Percentiles rank a stretch among this genome's conserved stretches.
Evolutionary conservation across 2,888 invertebrate genomes (phyloP).

Genomic region (Philonicus albiceps): DNA sequence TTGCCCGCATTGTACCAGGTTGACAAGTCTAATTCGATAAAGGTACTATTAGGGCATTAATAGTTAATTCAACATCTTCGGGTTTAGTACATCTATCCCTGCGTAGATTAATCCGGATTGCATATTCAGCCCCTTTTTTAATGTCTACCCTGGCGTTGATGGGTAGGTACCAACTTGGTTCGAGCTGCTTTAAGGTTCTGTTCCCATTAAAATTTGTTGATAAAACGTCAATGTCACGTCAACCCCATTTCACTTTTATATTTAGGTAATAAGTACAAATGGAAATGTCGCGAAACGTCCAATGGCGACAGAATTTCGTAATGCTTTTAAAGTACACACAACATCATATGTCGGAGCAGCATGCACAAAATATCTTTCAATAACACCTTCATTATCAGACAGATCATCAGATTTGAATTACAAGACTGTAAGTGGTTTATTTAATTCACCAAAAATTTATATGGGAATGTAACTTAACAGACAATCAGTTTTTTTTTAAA

Average conservation of each 20-base stretch:
- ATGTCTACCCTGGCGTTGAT: neutral
- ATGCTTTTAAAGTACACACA: neutral
- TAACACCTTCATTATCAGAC: neutral
- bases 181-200: neutral
- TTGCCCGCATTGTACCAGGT: neutral
- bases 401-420: neutral
- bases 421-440: too few species aligned
- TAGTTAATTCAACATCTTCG: neutral
- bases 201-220: conserved; percentile 1
- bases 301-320: neutral
- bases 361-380: neutral
- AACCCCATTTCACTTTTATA: conserved; percentile 8
- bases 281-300: conserved; percentile 38
- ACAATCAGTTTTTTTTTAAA: too few species aligned
- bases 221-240: conserved; percentile 1
- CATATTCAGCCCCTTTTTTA: neutral
- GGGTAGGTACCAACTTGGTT: neutral
- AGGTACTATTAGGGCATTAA: neutral
- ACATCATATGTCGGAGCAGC: neutral
- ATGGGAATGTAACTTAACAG: too few species aligned
- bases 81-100: neutral
- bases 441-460: too few species aligned
- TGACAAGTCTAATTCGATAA: neutral
- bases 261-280: conserved; percentile 16
- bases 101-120: neutral